phyloP scores from a whole-genome alignment of 2,113 vertebrate species.

The Cyprinodon tularosa region DNA sequence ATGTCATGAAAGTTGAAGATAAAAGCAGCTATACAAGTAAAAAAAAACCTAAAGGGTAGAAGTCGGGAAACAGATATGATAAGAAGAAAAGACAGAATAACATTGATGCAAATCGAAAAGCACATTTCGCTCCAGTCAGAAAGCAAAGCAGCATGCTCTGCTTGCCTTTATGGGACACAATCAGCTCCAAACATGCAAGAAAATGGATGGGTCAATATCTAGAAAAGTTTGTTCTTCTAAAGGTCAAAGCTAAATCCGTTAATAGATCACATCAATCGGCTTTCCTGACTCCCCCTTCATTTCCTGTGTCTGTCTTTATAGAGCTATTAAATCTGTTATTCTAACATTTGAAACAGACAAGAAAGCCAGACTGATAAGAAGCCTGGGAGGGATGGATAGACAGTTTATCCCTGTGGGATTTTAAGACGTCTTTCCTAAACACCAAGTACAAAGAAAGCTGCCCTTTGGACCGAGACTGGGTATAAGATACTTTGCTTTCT shows the following conservation, averaged over 20 bases:
- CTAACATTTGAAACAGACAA: slow-evolving; percentile 21
- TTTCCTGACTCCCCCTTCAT: slow-evolving; percentile 28
- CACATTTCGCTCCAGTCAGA: slow-evolving; percentile 12
- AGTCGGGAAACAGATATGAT: background rate
- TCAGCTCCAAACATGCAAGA: slow-evolving; percentile 43
- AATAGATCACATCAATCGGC: slow-evolving; percentile 9
- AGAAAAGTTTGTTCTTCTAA: slow-evolving; percentile 6
- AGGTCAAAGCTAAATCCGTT: slow-evolving; percentile 29
- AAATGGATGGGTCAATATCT: slow-evolving; percentile 12
- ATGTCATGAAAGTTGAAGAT: background rate
- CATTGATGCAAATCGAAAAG: slow-evolving; percentile 2
- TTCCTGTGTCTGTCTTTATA: slow-evolving; percentile 20
- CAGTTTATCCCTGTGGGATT: slow-evolving; percentile 35
- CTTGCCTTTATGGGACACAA: slow-evolving; percentile 32
- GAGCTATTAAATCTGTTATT: slow-evolving; percentile 13
- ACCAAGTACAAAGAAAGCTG: background rate
- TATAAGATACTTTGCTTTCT: background rate
- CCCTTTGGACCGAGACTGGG: slow-evolving; percentile 4
- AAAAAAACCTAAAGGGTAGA: background rate
- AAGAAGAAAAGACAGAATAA: background rate
- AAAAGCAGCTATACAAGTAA: background rate
- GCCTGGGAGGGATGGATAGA: background rate
- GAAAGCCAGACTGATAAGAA: background rate
- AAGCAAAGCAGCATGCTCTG: slow-evolving; percentile 57
- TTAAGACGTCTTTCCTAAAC: slow-evolving; percentile 15